A percentile compares a stretch with the other conserved stretches of the same genome.
These are phyloP conservation scores for Nemopilema nomurai DNA, from an alignment of 30 jellyfish, hydroid and myxozoan genomes.

Conservation along the genomic window DNA sequence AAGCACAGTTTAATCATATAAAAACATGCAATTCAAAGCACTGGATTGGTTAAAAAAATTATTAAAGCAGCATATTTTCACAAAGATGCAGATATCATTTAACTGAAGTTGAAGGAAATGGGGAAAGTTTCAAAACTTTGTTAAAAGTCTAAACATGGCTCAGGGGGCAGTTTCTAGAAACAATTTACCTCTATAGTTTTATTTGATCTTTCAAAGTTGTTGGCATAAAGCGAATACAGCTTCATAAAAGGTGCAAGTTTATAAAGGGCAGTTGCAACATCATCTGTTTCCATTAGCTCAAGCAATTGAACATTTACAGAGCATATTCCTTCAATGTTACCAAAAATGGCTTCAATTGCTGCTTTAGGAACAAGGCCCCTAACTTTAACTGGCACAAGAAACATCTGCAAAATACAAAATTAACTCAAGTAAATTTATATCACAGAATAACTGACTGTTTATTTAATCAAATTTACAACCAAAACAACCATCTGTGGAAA, in stretches of 20 bases:
- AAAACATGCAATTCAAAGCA: no score
- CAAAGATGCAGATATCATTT: no score
- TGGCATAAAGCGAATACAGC: slow-evolving; percentile 88
- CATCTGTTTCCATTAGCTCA: slow-evolving; percentile 83
- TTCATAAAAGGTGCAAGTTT: slow-evolving; percentile 91
- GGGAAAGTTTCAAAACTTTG: no score
- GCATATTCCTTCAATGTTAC: slow-evolving; percentile 85
- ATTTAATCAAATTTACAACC: no score
- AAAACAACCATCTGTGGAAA: no score
- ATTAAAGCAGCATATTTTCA: no score
- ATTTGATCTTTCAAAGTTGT: slow-evolving; percentile 78
- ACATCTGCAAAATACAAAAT: slow-evolving; percentile 48
- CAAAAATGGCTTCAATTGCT: slow-evolving; percentile 81
- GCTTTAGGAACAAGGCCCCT: slow-evolving; percentile 63
- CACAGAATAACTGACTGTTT: no score
- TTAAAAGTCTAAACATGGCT: no score
- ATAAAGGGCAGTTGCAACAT: slow-evolving; percentile 75
- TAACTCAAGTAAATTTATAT: neutral
- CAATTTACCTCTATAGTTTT: slow-evolving; percentile 76
- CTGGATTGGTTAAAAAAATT: no score
- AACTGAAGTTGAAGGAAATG: no score
- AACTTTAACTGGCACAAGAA: slow-evolving; percentile 79
- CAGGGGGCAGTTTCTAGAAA: no score
- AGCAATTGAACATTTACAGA: slow-evolving; percentile 71
- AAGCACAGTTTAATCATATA: no score